phyloP scores from a whole-genome alignment of 1,140 invertebrate genomes.

The Lepidurus arcticus region DNA sequence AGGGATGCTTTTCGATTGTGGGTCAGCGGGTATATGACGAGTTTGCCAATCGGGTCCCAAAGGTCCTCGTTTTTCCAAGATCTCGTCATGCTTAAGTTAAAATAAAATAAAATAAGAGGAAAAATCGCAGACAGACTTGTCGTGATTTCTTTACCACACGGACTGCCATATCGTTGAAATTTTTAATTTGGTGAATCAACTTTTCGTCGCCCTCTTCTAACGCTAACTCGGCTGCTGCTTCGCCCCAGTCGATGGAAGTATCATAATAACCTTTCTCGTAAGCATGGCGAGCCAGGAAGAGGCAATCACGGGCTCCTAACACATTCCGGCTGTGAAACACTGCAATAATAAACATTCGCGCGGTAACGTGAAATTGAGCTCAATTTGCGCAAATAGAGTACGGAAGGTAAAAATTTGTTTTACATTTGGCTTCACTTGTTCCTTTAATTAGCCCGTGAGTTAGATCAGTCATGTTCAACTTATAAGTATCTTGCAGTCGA shows the following conservation, averaged over 20 bases:
- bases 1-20: slow-evolving; percentile 27
- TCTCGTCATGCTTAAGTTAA: slow-evolving; percentile 38
- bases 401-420: not conserved
- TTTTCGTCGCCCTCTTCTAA: not conserved
- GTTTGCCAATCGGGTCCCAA: slow-evolving; percentile 41
- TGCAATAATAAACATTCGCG: slow-evolving; percentile 8
- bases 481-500: slow-evolving; percentile 51
- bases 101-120: not conserved
- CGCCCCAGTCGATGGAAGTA: slow-evolving; percentile 46
- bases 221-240: slow-evolving; percentile 41
- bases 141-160: slow-evolving; percentile 42
- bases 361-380: not conserved
- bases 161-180: slow-evolving; percentile 43
- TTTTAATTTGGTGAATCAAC: slow-evolving; percentile 41
- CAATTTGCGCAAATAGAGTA: not conserved
- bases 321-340: slow-evolving; percentile 31
- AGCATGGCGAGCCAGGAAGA: slow-evolving; percentile 46
- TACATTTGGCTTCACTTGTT: slow-evolving; percentile 26
- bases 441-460: slow-evolving; percentile 43
- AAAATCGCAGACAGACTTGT: not conserved
- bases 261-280: slow-evolving; percentile 46
- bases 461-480: slow-evolving; percentile 47
- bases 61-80: slow-evolving; percentile 38
- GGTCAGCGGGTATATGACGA: slow-evolving; percentile 40
- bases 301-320: slow-evolving; percentile 42